A percentile compares a stretch with the other conserved stretches of the same genome.
Conservation (phyloP, 2,113 vertebrate genomes). For the Accipiter cooperii region DNA sequence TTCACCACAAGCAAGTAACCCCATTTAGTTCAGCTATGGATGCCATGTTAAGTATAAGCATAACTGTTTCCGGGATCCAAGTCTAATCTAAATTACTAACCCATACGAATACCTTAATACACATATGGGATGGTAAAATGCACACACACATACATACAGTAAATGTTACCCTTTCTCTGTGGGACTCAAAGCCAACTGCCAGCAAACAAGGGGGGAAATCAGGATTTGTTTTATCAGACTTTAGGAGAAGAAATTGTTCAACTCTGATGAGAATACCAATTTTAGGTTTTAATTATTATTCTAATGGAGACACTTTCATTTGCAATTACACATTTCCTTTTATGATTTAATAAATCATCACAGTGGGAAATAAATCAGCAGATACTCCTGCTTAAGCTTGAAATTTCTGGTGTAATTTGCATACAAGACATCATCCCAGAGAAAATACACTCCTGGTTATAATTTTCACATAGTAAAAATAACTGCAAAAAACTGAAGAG, state of each 20-base stretch:
- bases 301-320: not conserved
- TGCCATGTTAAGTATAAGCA: not conserved
- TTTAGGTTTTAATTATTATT: not conserved
- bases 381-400: not conserved
- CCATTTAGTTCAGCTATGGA: not conserved
- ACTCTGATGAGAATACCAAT: not conserved
- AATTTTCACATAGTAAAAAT: conserved; percentile 13
- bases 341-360: not conserved
- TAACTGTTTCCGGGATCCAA: not conserved
- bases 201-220: not conserved
- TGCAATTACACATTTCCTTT: not conserved
- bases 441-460: not conserved
- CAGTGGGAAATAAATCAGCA: not conserved
- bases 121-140: not conserved
- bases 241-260: not conserved
- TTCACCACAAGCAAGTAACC: not conserved
- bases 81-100: not conserved
- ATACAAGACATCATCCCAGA: not conserved
- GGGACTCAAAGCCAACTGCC: not conserved
- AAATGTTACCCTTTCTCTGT: not conserved
- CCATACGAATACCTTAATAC: not conserved
- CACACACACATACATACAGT: not conserved
- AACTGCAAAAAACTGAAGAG: not conserved
- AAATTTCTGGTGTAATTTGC: conserved; percentile 50
- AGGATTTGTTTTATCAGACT: not conserved